Conservation (phyloP, 2,113 vertebrate species). For the Etheostoma cragini region DNA sequence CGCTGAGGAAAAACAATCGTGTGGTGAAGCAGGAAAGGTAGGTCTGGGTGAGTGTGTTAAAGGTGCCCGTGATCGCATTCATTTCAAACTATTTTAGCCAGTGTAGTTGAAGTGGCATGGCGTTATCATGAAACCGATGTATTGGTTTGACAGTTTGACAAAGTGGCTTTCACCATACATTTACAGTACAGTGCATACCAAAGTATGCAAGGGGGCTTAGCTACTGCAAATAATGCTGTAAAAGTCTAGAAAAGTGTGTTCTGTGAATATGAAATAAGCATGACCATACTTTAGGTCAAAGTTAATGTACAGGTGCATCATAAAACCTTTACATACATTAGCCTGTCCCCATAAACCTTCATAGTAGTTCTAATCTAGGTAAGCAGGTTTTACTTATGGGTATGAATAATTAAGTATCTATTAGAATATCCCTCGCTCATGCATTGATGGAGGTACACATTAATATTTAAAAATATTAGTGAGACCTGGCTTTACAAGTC, state of each 20-base stretch:
- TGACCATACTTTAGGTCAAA: slow-evolving; percentile 38
- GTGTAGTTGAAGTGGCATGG: not conserved
- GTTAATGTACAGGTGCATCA: slow-evolving; percentile 62
- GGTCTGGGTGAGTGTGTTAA: slow-evolving; percentile 11
- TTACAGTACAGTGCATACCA: slow-evolving; percentile 18
- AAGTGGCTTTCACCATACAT: slow-evolving; percentile 39
- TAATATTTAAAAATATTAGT: slow-evolving; percentile 85
- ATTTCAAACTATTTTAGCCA: not conserved
- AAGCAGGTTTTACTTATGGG: slow-evolving; percentile 84
- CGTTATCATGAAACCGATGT: slow-evolving; percentile 14
- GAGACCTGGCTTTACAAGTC: slow-evolving; percentile 82
- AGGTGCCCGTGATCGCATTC: not conserved
- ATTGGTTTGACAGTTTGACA: slow-evolving; percentile 54
- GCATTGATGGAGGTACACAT: slow-evolving; percentile 83
- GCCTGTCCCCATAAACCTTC: slow-evolving; percentile 57
- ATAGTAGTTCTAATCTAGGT: slow-evolving; percentile 71
- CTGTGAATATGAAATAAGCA: slow-evolving; percentile 44
- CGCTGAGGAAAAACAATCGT: slow-evolving; percentile 46
- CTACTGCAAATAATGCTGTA: slow-evolving; percentile 5
- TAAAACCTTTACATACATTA: slow-evolving; percentile 70
- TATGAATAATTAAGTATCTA: slow-evolving; percentile 85
- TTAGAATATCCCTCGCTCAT: slow-evolving; percentile 82
- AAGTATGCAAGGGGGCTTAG: slow-evolving; percentile 14
- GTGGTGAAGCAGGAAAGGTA: not conserved
- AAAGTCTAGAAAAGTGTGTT: slow-evolving; percentile 43